Base-by-base conservation (phyloP, 1,140 invertebrate species). In the Brachionus calyciflorus region DNA sequence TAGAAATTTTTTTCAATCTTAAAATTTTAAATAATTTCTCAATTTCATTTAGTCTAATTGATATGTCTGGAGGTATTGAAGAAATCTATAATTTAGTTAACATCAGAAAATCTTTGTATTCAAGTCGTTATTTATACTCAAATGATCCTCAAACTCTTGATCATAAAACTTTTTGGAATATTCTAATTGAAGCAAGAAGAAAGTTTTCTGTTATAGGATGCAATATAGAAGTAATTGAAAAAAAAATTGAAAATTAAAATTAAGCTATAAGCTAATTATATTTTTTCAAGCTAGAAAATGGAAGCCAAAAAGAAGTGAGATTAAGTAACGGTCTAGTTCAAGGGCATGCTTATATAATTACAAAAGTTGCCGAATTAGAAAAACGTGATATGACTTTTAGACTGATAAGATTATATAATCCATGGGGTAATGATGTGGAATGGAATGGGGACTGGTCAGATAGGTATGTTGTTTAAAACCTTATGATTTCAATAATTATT, bases 361-460 rank as follows among this genome's bases (percentile, higher is more conserved):
- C 76, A 28, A 51, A 53, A 77, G 60, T 77, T 28, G 76, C 76
- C 17, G 41, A 65, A 21, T 24, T 76, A 17, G 40, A 76, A 76
- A 76, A 9, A 7, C 51, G 53, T 41, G 73, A 60, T 30, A 24
- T 21, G n/a, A 41, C 37, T 10, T 63, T 30, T 63, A 37, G 41
- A 17, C 21, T 76, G 0, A 10, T 76, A 26, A 17, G 73, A 0
- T 41, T 76, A 26, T 57, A 60, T n/a, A 98, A 98, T 88, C 96
- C 96, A 0, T 98, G 95, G 96, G 96, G 95, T 24, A 97, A 98
- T 83, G 93, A 96, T 82, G 90, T 91, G 0, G 96, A 99, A 86
- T 99, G 96, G 96, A 96, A 95, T 81, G 96, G 96, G 12, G 76
- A 46, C 40, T 77, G 76, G 76, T 55, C 28, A 33, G 76, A 77